phyloP scores from a whole-genome alignment of 2,113 vertebrate genomes.

The Neolamprologus longior region DNA sequence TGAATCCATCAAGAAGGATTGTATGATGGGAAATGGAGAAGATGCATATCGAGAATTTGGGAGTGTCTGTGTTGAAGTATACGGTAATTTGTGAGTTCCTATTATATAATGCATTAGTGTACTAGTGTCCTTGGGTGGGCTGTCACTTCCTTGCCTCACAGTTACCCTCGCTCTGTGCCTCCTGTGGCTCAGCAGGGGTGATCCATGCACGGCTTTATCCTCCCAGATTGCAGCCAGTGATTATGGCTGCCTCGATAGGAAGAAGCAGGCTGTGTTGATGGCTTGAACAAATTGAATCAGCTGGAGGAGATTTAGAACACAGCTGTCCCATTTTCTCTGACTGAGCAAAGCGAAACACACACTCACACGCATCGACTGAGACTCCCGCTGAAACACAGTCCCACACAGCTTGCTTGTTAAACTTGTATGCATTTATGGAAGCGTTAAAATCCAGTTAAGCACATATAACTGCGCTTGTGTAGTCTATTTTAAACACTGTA shows the following conservation, averaged over 20 bases:
- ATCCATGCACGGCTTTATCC: conserved; percentile 60
- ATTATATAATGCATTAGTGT: neutral
- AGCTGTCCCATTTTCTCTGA: conserved; percentile 63
- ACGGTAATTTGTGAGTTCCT: neutral
- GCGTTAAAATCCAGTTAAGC: neutral
- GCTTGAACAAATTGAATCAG: conserved; percentile 71
- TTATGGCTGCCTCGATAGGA: conserved; percentile 56
- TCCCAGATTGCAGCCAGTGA: conserved; percentile 65
- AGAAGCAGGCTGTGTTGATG: conserved; percentile 53
- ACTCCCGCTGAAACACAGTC: neutral
- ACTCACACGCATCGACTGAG: neutral
- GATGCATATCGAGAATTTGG: neutral
- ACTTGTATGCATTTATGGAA: neutral
- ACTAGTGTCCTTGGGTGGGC: neutral
- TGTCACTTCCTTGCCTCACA: neutral
- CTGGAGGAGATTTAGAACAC: conserved; percentile 66
- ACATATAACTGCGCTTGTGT: neutral
- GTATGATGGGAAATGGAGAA: neutral
- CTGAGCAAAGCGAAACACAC: conserved; percentile 11
- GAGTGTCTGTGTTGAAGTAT: neutral
- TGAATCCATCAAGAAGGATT: neutral
- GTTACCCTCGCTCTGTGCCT: neutral
- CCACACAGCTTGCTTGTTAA: neutral
- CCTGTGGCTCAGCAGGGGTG: conserved; percentile 45
- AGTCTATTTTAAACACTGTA: neutral